Evolutionary conservation across 1,140 invertebrate species (phyloP).

Genomic region (Ooceraea biroi): DNA sequence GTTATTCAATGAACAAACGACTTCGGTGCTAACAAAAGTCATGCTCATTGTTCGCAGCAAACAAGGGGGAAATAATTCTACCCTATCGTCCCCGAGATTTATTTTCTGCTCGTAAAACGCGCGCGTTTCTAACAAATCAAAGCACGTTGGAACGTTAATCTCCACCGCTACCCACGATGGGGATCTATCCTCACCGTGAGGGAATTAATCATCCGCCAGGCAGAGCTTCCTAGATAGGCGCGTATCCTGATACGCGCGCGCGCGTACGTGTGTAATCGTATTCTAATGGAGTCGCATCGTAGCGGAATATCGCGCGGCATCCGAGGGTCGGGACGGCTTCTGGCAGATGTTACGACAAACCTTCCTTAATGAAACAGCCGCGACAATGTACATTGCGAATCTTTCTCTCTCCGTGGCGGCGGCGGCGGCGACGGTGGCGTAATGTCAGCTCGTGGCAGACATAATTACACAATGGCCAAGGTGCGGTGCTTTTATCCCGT

Average conservation of each 20-base stretch:
- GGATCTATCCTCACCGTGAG: conserved; percentile 18
- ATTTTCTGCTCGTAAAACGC: background rate
- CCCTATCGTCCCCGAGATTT: too few relatives aligned
- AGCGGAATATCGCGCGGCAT: conserved; percentile 17
- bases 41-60: too few relatives aligned
- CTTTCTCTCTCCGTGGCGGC: conserved; percentile 34
- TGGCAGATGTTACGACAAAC: conserved; percentile 49
- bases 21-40: background rate
- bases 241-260: background rate
- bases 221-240: conserved; percentile 27
- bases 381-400: conserved; percentile 49
- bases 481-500: conserved; percentile 56
- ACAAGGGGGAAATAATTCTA: background rate
- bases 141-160: background rate
- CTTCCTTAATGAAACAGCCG: conserved; percentile 58
- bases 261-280: conserved; percentile 29
- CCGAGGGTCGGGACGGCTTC: conserved; percentile 19
- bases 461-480: conserved; percentile 65
- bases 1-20: too few relatives aligned
- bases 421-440: too few relatives aligned
- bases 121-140: background rate
- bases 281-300: conserved; percentile 53
- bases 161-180: background rate
- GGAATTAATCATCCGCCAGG: conserved; percentile 34
- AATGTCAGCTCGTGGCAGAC: conserved; percentile 61